Evolutionary conservation across 1,140 invertebrate species (phyloP), one percentile per base, ranked within the genome.

Genomic region (Camponotus pennsylvanicus): DNA sequence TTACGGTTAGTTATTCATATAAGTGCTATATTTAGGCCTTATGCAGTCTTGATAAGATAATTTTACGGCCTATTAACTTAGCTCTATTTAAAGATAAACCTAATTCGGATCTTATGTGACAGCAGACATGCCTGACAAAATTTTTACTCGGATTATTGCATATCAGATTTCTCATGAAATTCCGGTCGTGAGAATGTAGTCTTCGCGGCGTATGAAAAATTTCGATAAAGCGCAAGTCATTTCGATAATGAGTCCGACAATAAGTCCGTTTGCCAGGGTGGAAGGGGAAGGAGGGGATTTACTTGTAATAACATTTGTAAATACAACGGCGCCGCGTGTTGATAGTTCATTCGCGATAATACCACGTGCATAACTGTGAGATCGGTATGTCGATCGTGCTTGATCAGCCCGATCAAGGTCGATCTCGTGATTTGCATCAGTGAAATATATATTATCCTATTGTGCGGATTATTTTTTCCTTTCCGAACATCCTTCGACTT

Each of bases 361-460:
- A 76, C 40, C 79, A 21, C 57, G 27, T 18, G 87, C 71, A 37
- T 21, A 52, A 83, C 40, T 42, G 87, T 61, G 87, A 86, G 87
- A 86, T 89, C 71, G 78, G 85, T 67, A 73, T 76, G 87, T 86
- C 88, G 88, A 89, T 89, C 73, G 76, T 69, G 83, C 59, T 75
- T 77, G 84, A 89, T 89, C 85, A 61, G 37, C 55, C 71, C 49
- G 61, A 84, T 59, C 89, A 90, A 90, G 88, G 88, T 87, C 89
- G 88, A 84, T 89, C 49, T 52, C 89, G 70, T 78, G 90, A 92
- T 91, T 88, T 83, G 87, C 86, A 90, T 88, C 91, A 89, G 91
- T 91, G 90, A 92, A 92, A 92, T 90, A 92, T 92, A 15, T 52
- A 45, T 45, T 91, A 89, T 92, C 80, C 90, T 52, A 92, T 92